phyloP scores from a whole-genome alignment of 2,113 vertebrate species.

The Heterotis niloticus region DNA sequence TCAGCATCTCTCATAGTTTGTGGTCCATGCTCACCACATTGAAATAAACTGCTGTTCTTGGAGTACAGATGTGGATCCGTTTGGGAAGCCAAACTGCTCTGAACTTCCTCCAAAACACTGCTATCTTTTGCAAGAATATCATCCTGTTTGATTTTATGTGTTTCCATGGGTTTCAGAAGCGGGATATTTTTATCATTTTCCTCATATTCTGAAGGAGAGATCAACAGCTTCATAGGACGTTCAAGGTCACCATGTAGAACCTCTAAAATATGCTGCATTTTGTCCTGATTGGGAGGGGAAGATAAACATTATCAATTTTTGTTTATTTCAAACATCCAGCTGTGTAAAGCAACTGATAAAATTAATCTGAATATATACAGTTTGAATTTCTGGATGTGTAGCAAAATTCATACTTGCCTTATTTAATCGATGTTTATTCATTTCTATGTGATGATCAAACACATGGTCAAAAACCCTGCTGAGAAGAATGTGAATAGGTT shows the following conservation, averaged over 20 bases:
- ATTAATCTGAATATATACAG: neutral
- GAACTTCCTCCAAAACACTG: slow-evolving; percentile 20
- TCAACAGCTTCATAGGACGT: slow-evolving; percentile 37
- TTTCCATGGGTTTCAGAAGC: slow-evolving; percentile 19
- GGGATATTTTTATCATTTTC: slow-evolving; percentile 28
- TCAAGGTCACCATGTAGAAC: slow-evolving; percentile 59
- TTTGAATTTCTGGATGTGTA: neutral
- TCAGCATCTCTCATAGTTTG: slow-evolving; percentile 23
- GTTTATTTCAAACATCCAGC: neutral
- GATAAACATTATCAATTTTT: neutral
- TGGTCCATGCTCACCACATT: slow-evolving; percentile 22
- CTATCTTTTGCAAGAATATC: slow-evolving; percentile 32
- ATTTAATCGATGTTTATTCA: slow-evolving; percentile 61
- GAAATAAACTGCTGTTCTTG: slow-evolving; percentile 23
- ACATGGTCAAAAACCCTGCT: slow-evolving; percentile 58
- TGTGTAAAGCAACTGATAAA: no score
- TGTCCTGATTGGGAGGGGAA: slow-evolving; percentile 51
- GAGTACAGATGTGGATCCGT: slow-evolving; percentile 21
- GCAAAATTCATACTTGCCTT: slow-evolving; percentile 46
- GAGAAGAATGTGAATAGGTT: neutral
- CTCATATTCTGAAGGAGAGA: slow-evolving; percentile 28
- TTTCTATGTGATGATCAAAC: slow-evolving; percentile 61
- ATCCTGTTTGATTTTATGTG: slow-evolving; percentile 36
- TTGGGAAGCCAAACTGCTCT: slow-evolving; percentile 30
- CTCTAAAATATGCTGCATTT: slow-evolving; percentile 71